Conservation (phyloP, 2,797 vertebrate species). For the Salarias fasciatus region DNA sequence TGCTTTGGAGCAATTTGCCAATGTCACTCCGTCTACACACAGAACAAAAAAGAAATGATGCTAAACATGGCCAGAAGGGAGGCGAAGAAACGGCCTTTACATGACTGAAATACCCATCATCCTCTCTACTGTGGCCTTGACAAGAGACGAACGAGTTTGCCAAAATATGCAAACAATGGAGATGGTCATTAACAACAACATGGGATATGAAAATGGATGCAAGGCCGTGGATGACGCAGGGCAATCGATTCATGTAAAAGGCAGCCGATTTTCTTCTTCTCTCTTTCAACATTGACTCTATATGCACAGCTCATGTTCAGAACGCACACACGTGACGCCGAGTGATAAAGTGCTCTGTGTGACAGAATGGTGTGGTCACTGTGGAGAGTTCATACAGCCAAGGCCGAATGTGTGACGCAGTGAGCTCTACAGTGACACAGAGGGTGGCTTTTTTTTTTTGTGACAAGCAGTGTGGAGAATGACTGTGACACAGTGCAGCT, state of each 20-base stretch:
- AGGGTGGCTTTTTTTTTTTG: too few relatives aligned
- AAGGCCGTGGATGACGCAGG: conserved; percentile 36
- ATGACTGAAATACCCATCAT: conserved; percentile 58
- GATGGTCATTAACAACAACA: conserved; percentile 17
- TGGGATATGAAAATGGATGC: conserved; percentile 5
- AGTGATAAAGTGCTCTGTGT: conserved; percentile 20
- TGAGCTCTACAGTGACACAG: too few relatives aligned
- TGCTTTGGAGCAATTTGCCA: conserved; percentile 46
- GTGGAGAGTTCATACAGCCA: conserved; percentile 16
- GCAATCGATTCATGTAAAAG: conserved; percentile 54
- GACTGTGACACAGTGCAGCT: too few relatives aligned
- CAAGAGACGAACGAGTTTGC: conserved; percentile 17
- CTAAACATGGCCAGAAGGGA: conserved; percentile 63
- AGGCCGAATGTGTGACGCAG: not conserved
- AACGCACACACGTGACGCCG: conserved; percentile 37
- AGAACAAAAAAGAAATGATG: conserved; percentile 24
- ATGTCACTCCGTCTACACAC: conserved; percentile 42
- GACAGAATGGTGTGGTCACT: conserved; percentile 27
- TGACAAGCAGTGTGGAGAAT: too few relatives aligned
- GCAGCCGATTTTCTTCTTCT: conserved; percentile 44
- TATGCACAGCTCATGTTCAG: conserved; percentile 44
- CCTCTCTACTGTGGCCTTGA: conserved; percentile 35
- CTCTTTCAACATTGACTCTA: conserved; percentile 42
- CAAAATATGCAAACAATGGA: conserved; percentile 27
- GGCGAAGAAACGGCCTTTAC: conserved; percentile 64